These are phyloP conservation scores for Hecatera dysodea DNA, from an alignment of 2,888 invertebrate species.

Conservation along the genomic window DNA sequence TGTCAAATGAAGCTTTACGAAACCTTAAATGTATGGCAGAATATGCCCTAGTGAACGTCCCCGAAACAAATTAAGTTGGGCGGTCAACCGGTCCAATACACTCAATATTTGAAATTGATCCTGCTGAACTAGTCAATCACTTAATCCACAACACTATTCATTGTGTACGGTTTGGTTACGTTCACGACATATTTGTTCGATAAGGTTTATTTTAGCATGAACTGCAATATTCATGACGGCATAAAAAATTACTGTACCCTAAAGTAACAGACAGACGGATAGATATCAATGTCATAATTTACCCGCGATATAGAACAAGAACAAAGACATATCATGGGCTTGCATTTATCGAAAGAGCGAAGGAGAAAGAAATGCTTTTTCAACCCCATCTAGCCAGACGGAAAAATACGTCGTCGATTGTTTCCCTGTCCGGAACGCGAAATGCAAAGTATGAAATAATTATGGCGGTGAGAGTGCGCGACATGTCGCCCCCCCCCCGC, in stretches of 20 bases:
- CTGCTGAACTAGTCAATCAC: constrained; percentile 50
- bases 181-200: constrained; percentile 13
- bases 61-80: constrained; percentile 53
- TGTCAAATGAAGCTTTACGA: constrained; percentile 23
- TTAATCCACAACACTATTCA: constrained; percentile 47
- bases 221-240: constrained; percentile 31
- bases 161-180: constrained; percentile 26
- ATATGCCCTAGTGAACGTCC: constrained; percentile 38
- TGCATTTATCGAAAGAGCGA: constrained; percentile 76
- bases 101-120: constrained; percentile 54
- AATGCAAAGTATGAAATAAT: constrained; percentile 89
- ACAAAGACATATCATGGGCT: constrained; percentile 58
- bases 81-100: constrained; percentile 55
- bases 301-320: constrained; percentile 38
- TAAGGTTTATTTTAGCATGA: constrained; percentile 24
- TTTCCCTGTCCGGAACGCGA: constrained; percentile 81
- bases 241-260: constrained; percentile 31
- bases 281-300: constrained; percentile 42
- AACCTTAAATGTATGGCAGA: constrained; percentile 17
- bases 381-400: constrained; percentile 77
- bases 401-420: constrained; percentile 85
- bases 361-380: constrained; percentile 70
- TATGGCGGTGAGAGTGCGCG: constrained; percentile 83
- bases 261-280: constrained; percentile 36
- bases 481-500: constrained; percentile 70